phyloP scores from a whole-genome alignment of 2,888 invertebrate species.

The Ernsta delagoae region DNA sequence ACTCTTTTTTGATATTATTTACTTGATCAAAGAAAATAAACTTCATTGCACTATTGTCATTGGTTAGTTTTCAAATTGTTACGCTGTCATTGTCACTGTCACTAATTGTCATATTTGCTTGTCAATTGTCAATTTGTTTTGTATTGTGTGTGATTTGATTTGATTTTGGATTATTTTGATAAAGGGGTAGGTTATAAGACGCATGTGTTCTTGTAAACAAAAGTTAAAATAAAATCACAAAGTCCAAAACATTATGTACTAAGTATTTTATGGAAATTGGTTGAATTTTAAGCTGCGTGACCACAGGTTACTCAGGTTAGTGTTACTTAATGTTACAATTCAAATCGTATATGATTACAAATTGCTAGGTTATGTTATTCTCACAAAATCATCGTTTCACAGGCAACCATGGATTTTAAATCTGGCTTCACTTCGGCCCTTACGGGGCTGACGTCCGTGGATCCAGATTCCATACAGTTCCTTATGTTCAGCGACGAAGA shows the following conservation, averaged over 20 bases:
- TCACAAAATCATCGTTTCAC: not conserved
- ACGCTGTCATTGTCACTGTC: too few relatives aligned
- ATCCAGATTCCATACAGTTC: slow-evolving; percentile 84
- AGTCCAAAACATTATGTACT: not conserved
- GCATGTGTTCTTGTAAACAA: not conserved
- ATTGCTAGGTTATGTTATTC: slow-evolving; percentile 21
- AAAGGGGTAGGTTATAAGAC: too few relatives aligned
- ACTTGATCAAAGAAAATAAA: too few relatives aligned
- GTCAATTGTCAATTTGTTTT: not conserved
- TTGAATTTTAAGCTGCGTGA: not conserved
- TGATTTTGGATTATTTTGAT: too few relatives aligned
- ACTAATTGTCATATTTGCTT: too few relatives aligned
- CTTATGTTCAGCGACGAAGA: slow-evolving; percentile 91
- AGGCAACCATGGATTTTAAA: slow-evolving; percentile 61
- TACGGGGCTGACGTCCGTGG: slow-evolving; percentile 64
- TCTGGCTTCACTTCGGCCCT: slow-evolving; percentile 58
- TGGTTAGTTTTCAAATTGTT: too few relatives aligned
- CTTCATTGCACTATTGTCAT: too few relatives aligned
- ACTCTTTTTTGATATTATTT: too few relatives aligned
- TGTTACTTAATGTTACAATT: too few relatives aligned
- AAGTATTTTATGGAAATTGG: not conserved
- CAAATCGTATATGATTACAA: not conserved
- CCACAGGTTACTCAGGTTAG: not conserved
- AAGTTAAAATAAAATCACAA: not conserved
- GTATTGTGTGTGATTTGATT: too few relatives aligned